A percentile compares a stretch with the other conserved stretches of the same genome.
Evolutionary conservation across 2,888 invertebrate species (phyloP).

Genomic region (Lydus trimaculatus): DNA sequence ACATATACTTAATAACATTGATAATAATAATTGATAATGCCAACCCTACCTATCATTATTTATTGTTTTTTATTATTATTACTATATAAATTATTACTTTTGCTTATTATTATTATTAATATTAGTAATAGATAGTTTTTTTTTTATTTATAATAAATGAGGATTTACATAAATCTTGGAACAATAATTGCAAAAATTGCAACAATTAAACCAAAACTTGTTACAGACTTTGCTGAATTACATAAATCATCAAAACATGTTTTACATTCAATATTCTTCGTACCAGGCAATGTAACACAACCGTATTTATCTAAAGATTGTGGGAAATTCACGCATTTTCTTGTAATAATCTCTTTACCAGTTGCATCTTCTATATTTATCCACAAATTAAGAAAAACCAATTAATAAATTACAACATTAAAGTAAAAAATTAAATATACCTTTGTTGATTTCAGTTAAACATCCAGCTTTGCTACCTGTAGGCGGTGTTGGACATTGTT

Average conservation of each 20-base stretch:
- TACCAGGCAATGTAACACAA: slow-evolving; percentile 6
- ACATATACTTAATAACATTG: neutral
- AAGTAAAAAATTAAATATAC: neutral
- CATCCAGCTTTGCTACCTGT: slow-evolving; percentile 14
- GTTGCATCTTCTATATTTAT: slow-evolving; percentile 8
- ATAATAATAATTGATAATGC: neutral
- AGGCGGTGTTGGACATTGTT: slow-evolving; percentile 15
- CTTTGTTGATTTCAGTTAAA: slow-evolving; percentile 18
- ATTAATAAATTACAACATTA: neutral
- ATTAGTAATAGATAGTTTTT: neutral
- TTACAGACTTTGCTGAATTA: slow-evolving; percentile 14
- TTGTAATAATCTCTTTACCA: slow-evolving; percentile 14
- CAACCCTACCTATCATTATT: neutral
- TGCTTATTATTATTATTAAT: neutral
- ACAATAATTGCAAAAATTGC: slow-evolving; percentile 13
- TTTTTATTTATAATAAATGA: too few species aligned
- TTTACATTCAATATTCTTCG: slow-evolving; percentile 11
- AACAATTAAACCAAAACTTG: slow-evolving; percentile 12
- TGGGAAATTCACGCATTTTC: slow-evolving; percentile 20
- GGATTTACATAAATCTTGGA: slow-evolving; percentile 21
- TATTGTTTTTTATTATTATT: neutral
- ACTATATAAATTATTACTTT: slow-evolving; percentile 16
- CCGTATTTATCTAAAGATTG: slow-evolving; percentile 9
- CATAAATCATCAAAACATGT: slow-evolving; percentile 24
- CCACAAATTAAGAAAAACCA: neutral